Evolutionary conservation across 2,113 vertebrate species (phyloP).

Genomic region (Elachura formosa): DNA sequence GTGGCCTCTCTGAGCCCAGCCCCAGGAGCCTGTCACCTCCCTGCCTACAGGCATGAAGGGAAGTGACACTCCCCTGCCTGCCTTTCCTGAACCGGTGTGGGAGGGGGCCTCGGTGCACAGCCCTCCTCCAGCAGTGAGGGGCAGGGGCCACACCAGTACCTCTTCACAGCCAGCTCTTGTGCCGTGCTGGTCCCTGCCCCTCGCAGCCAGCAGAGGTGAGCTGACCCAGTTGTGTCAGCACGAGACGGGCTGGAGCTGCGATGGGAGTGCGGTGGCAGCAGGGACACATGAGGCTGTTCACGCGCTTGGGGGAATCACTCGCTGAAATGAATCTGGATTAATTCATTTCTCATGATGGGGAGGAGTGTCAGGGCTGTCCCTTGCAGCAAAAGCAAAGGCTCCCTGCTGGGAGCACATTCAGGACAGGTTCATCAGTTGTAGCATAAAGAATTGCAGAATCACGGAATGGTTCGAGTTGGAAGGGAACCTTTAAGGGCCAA

Average conservation of each 20-base stretch:
- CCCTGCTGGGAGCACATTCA: neutral
- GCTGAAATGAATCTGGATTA: neutral
- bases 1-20: neutral
- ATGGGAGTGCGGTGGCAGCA: neutral
- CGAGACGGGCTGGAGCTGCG: accelerated
- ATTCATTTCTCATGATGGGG: neutral
- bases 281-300: accelerated
- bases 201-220: accelerated
- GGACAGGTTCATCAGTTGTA: accelerated
- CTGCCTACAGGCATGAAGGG: neutral
- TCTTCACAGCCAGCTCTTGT: neutral
- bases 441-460: neutral
- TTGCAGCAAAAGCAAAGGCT: neutral
- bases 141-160: neutral
- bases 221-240: constrained; percentile 45
- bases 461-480: neutral
- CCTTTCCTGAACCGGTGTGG: neutral
- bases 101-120: neutral
- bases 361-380: neutral
- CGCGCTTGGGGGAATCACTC: neutral
- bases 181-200: neutral
- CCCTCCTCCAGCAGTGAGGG: accelerated
- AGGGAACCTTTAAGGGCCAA: neutral
- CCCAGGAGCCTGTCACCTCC: neutral
- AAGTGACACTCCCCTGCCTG: neutral